Evolutionary conservation across 2,888 invertebrate species (phyloP).

Genomic region (Crioceris asparagi): DNA sequence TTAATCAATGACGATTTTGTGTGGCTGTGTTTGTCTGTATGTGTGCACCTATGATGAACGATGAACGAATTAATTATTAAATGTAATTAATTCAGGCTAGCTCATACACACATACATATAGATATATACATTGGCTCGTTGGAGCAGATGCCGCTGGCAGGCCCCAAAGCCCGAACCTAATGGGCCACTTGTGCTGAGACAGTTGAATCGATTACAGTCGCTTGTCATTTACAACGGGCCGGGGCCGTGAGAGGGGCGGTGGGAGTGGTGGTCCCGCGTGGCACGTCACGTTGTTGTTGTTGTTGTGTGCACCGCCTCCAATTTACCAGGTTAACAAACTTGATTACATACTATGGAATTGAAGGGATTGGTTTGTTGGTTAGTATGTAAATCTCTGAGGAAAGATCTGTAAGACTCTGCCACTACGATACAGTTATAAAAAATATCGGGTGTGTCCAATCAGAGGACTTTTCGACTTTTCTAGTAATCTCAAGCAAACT

Average conservation of each 20-base stretch:
- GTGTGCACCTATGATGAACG: too few species aligned
- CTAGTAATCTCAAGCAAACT: too few species aligned
- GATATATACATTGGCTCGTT: conserved; percentile 20
- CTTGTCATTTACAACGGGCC: conserved; percentile 29
- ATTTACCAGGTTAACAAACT: not conserved
- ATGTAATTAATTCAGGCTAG: conserved; percentile 26
- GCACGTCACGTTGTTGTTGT: not conserved
- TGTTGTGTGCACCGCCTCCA: not conserved
- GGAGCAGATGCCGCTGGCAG: conserved; percentile 31
- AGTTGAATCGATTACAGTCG: conserved; percentile 30
- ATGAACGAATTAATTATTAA: conserved; percentile 28
- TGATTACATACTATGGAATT: not conserved
- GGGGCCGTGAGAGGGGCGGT: not conserved
- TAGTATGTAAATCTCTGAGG: too few species aligned
- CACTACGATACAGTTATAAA: too few species aligned
- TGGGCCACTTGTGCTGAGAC: conserved; percentile 28
- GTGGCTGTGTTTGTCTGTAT: too few species aligned
- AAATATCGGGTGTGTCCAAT: too few species aligned
- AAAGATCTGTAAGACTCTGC: too few species aligned
- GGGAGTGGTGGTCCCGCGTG: too few species aligned
- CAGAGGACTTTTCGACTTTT: too few species aligned
- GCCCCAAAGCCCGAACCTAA: conserved; percentile 30
- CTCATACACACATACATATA: not conserved
- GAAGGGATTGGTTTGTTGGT: too few species aligned
- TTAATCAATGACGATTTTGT: too few species aligned